These are phyloP conservation scores for Deroptyus accipitrinus DNA, from an alignment of 2,113 vertebrate species.

Conservation along the genomic window DNA sequence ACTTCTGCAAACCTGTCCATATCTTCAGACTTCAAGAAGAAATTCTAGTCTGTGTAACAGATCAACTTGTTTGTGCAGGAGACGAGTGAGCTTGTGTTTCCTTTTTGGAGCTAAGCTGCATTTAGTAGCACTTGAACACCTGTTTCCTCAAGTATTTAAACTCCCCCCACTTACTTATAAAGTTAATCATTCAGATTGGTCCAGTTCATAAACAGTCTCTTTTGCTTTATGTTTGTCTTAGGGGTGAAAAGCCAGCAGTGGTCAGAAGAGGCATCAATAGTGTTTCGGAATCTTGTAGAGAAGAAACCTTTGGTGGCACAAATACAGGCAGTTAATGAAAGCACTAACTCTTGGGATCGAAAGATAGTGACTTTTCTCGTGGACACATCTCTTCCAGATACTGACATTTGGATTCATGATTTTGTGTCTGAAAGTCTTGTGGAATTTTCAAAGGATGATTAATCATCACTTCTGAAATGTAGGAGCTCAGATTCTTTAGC, in stretches of 20 bases:
- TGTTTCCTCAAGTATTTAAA: neutral
- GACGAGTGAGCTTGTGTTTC: neutral
- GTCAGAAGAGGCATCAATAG: constrained; percentile 89
- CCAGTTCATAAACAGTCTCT: neutral
- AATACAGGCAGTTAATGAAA: constrained; percentile 80
- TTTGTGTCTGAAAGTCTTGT: constrained; percentile 82
- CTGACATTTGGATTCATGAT: constrained; percentile 91
- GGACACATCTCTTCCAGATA: constrained; percentile 83
- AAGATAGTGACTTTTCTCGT: constrained; percentile 86
- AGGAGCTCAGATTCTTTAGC: constrained; percentile 61
- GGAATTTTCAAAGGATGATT: constrained; percentile 73
- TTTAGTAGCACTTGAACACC: neutral
- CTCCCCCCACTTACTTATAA: neutral
- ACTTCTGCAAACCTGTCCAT: neutral
- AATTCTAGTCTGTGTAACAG: neutral
- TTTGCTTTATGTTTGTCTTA: constrained; percentile 60
- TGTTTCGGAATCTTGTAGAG: constrained; percentile 94
- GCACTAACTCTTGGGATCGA: constrained; percentile 78
- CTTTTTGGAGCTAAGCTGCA: neutral
- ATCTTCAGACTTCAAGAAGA: neutral
- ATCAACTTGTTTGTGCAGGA: neutral
- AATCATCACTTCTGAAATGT: constrained; percentile 55
- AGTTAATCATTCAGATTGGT: neutral
- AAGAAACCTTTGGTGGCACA: constrained; percentile 87
- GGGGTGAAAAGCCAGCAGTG: constrained; percentile 83